Percentiles rank a stretch among this genome's conserved stretches.
Evolutionary conservation across 2,113 vertebrate species (phyloP).

Genomic region (Panthera leo): DNA sequence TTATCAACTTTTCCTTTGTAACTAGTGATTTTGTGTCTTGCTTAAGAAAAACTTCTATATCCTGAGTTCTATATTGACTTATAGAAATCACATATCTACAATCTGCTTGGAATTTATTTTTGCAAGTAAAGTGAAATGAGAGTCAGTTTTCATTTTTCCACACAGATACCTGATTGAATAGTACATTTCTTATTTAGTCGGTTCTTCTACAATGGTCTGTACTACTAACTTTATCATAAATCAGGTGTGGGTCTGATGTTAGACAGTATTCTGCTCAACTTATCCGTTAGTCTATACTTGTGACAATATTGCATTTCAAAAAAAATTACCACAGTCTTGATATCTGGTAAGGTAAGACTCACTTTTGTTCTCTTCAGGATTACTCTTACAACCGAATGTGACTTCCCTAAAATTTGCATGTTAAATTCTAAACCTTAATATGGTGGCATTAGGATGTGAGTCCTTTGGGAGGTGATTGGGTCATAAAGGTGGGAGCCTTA

Average conservation of each 20-base stretch:
- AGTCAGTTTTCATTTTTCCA: neutral
- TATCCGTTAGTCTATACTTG: neutral
- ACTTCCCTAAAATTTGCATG: neutral
- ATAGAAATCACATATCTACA: neutral
- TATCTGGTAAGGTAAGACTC: neutral
- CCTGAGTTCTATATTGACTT: neutral
- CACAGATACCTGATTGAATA: neutral
- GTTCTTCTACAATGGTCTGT: neutral
- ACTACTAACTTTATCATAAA: neutral
- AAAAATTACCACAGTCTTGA: neutral
- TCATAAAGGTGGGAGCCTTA: neutral
- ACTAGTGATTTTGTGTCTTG: neutral
- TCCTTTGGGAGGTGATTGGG: neutral
- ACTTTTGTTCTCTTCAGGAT: neutral
- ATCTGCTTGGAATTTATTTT: constrained; percentile 18
- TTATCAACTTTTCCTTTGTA: neutral
- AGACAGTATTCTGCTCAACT: neutral
- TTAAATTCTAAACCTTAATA: neutral
- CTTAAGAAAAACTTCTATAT: neutral
- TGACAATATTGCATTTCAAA: neutral
- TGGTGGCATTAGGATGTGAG: neutral
- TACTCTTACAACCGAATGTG: neutral
- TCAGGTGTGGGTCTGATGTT: neutral
- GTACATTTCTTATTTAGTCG: neutral
- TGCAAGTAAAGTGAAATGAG: neutral